Evolutionary conservation across 2,113 vertebrate genomes (phyloP).

Genomic region (Amphiprion percula): DNA sequence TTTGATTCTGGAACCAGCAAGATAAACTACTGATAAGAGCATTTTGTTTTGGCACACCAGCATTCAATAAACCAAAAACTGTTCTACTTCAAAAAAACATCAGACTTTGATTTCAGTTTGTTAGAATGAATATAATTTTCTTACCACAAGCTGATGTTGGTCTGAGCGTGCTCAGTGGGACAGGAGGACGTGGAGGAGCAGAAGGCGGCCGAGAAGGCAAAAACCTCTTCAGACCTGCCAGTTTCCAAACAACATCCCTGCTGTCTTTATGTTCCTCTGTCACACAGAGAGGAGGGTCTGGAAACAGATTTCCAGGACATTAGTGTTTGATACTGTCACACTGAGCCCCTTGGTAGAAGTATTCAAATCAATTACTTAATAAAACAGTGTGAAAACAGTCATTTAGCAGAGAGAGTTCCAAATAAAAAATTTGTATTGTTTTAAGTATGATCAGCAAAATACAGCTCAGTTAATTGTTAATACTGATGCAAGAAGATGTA

Average conservation of each 20-base stretch:
- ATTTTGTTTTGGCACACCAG: background rate
- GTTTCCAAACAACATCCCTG: background rate
- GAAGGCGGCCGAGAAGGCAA: slow-evolving; percentile 23
- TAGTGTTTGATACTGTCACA: background rate
- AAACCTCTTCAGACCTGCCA: slow-evolving; percentile 17
- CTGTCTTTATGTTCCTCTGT: slow-evolving; percentile 14
- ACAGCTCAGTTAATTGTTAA: too few relatives aligned
- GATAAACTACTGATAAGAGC: background rate
- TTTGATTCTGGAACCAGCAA: background rate
- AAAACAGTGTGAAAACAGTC: too few relatives aligned
- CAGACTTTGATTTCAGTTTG: background rate
- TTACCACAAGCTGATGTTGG: slow-evolving; percentile 44
- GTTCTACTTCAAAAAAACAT: background rate
- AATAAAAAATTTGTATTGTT: too few relatives aligned
- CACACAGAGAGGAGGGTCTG: slow-evolving; percentile 29
- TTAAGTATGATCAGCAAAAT: too few relatives aligned
- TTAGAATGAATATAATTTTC: background rate
- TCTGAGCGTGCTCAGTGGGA: background rate
- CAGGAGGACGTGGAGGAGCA: slow-evolving; percentile 33
- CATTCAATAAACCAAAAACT: background rate
- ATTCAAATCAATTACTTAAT: too few relatives aligned
- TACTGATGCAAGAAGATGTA: too few relatives aligned
- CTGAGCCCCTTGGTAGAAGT: too few relatives aligned
- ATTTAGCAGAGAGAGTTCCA: too few relatives aligned
- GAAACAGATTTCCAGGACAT: slow-evolving; percentile 1